Evolutionary conservation across 2,113 vertebrate species (phyloP).

Genomic region (Falcunculus frontatus): DNA sequence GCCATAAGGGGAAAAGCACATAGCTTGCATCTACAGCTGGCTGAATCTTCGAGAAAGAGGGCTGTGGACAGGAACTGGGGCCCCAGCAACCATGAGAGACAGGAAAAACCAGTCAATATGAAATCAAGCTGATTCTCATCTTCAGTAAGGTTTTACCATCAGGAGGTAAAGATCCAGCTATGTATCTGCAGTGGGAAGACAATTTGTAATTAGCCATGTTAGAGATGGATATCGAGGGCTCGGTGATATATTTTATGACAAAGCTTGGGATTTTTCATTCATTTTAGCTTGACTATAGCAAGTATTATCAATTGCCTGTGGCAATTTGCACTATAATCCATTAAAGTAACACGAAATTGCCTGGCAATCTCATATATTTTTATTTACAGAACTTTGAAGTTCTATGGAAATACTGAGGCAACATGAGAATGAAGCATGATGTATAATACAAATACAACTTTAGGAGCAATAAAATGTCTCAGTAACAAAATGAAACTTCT

Average conservation of each 20-base stretch:
- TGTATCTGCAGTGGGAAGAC: background rate
- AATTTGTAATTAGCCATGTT: background rate
- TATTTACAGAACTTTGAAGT: background rate
- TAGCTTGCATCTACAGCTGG: background rate
- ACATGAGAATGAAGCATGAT: background rate
- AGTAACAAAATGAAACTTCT: background rate
- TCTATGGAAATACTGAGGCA: background rate
- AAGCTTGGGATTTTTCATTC: background rate
- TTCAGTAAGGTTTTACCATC: background rate
- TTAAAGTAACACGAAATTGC: background rate
- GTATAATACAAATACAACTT: background rate
- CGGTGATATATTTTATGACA: background rate
- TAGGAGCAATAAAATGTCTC: background rate
- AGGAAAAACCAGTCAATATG: background rate
- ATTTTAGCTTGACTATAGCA: background rate
- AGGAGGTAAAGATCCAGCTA: background rate
- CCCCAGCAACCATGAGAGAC: background rate
- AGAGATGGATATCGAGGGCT: fast-evolving
- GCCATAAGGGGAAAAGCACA: background rate
- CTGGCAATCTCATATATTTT: background rate
- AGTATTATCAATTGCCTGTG: background rate
- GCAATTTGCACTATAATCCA: background rate
- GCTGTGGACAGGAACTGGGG: background rate
- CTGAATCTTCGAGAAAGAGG: background rate
- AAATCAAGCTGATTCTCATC: background rate